These are phyloP conservation scores for Rhombomys opimus DNA, from an alignment of 2,113 vertebrate genomes.

Conservation along the genomic window DNA sequence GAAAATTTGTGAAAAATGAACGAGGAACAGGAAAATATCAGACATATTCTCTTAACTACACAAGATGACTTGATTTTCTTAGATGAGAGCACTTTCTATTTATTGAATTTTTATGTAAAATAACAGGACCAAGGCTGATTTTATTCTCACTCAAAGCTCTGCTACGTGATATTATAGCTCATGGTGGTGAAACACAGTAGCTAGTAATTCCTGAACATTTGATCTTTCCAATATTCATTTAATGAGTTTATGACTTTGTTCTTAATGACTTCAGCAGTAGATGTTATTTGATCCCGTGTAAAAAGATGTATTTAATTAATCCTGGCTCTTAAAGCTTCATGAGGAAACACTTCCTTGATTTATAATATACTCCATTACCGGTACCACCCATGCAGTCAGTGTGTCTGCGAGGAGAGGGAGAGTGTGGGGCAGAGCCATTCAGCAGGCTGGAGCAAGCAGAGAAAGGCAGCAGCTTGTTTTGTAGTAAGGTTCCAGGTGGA, in stretches of 20 bases:
- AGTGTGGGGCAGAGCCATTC: not conserved
- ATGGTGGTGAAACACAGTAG: not conserved
- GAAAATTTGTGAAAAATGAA: constrained; percentile 44
- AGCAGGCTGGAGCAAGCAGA: not conserved
- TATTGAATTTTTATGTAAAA: not conserved
- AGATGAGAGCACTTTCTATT: not conserved
- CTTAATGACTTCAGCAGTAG: constrained; percentile 67
- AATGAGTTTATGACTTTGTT: constrained; percentile 67
- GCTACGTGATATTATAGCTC: not conserved
- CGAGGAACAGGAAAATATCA: constrained; percentile 1
- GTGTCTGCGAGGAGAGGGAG: not conserved
- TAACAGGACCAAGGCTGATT: not conserved
- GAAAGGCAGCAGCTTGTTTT: not conserved
- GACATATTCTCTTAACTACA: not conserved
- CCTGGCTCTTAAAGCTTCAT: constrained; percentile 62
- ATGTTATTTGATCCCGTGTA: constrained; percentile 59
- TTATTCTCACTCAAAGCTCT: constrained; percentile 41
- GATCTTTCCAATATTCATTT: constrained; percentile 44
- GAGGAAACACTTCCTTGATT: constrained; percentile 42
- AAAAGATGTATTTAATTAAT: constrained; percentile 73
- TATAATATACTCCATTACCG: constrained; percentile 1
- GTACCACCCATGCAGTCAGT: not conserved
- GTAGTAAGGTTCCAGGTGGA: not conserved
- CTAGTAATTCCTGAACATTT: constrained; percentile 55
- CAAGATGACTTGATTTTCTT: constrained; percentile 25